Percentiles rank a stretch among this genome's conserved stretches.
phyloP scores from a whole-genome alignment of 2,888 invertebrate genomes.

The Baccha elongata region DNA sequence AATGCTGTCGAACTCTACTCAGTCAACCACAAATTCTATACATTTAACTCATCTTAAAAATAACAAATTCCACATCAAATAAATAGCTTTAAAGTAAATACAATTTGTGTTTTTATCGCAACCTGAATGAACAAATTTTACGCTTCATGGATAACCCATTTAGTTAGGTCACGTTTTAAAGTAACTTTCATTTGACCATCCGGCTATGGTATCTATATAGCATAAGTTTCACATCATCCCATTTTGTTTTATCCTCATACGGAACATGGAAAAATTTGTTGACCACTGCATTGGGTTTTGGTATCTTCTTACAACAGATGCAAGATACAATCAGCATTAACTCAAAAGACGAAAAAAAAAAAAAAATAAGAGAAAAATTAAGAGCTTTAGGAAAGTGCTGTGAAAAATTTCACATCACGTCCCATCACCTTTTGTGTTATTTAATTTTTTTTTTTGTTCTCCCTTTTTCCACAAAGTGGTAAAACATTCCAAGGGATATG shows the following conservation, averaged over 20 bases:
- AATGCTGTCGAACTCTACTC: too few species aligned
- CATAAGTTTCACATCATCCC: constrained; percentile 54
- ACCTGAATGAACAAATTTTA: constrained; percentile 32
- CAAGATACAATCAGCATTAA: constrained; percentile 59
- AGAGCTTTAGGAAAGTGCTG: constrained; percentile 13
- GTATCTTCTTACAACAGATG: constrained; percentile 51
- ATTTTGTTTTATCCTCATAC: constrained; percentile 19
- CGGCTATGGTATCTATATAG: constrained; percentile 25
- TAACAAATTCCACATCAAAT: too few species aligned
- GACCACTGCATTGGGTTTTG: constrained; percentile 50
- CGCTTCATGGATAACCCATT: constrained; percentile 27
- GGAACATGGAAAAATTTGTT: constrained; percentile 23
- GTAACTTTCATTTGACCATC: constrained; percentile 51
- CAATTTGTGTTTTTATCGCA: not conserved
- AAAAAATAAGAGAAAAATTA: constrained; percentile 6
- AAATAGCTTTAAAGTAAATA: too few species aligned
- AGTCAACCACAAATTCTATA: too few species aligned
- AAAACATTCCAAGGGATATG: constrained; percentile 17
- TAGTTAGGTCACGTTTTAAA: constrained; percentile 56
- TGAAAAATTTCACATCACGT: constrained; percentile 59
- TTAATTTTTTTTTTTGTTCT: not conserved
- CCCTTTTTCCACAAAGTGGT: constrained; percentile 2
- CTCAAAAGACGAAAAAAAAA: constrained; percentile 4
- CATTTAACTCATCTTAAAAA: too few species aligned
- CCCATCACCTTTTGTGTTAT: constrained; percentile 43